These are phyloP conservation scores for Mallotus villosus DNA, from an alignment of 2,797 vertebrate species.

Conservation along the genomic window DNA sequence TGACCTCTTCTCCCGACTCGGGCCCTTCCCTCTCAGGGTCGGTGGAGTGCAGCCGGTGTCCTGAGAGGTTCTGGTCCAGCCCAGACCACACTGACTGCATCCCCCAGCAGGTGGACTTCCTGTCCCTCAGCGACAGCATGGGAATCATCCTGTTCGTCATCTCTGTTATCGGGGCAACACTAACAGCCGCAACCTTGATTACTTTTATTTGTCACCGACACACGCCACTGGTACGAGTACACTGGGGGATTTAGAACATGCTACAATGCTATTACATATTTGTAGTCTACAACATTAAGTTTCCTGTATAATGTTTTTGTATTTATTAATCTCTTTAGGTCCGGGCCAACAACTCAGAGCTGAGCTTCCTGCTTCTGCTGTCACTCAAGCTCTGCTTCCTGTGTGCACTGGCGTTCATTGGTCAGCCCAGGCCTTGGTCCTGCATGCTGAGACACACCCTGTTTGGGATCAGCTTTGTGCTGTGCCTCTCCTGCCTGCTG, in stretches of 20 bases:
- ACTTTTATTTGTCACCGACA: conserved; percentile 43
- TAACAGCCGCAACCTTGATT: conserved; percentile 44
- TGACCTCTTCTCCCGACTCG: background rate
- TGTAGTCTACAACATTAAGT: background rate
- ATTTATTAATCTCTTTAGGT: conserved; percentile 23
- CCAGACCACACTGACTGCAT: conserved; percentile 42
- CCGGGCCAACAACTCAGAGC: conserved; percentile 53
- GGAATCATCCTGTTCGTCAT: conserved; percentile 48
- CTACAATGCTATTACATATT: background rate
- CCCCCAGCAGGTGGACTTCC: conserved; percentile 45
- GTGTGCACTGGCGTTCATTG: conserved; percentile 49
- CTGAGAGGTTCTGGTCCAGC: conserved; percentile 52
- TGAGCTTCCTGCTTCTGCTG: conserved; percentile 57
- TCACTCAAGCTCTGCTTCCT: conserved; percentile 55
- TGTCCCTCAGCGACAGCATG: conserved; percentile 27
- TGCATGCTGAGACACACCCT: conserved; percentile 57
- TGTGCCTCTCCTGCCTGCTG: conserved; percentile 58
- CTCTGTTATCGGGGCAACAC: conserved; percentile 41
- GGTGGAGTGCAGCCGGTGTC: conserved; percentile 47
- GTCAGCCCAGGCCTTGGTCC: conserved; percentile 47
- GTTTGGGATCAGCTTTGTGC: conserved; percentile 57
- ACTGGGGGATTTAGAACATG: background rate
- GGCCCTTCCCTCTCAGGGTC: conserved; percentile 34
- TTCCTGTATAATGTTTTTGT: background rate
- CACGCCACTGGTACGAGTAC: conserved; percentile 37